Conservation (phyloP, 1,140 invertebrate genomes). For the Antheraea pernyi region DNA sequence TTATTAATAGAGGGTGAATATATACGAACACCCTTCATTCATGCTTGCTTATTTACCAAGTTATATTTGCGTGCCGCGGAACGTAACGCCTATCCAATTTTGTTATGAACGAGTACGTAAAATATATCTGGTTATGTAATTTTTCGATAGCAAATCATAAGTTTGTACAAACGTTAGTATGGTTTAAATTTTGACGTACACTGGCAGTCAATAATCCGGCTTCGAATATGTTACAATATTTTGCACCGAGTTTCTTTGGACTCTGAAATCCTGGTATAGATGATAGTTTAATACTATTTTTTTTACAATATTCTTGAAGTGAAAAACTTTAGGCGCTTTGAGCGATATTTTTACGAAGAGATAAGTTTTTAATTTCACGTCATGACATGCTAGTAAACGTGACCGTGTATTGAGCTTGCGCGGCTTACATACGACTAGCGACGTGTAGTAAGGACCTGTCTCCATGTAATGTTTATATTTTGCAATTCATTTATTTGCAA, state of each 20-base stretch:
- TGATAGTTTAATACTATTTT: no score
- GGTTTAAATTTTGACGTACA: neutral
- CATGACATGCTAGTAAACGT: no score
- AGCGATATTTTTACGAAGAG: no score
- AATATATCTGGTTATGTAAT: neutral
- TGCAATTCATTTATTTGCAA: no score
- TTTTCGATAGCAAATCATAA: neutral
- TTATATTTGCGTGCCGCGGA: slow-evolving; percentile 1
- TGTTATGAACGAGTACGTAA: neutral
- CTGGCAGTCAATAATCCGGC: neutral
- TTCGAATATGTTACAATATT: neutral
- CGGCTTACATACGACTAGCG: no score
- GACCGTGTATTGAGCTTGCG: no score
- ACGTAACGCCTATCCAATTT: neutral
- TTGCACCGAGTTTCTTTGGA: neutral
- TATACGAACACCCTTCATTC: slow-evolving; percentile 25
- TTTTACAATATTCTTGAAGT: no score
- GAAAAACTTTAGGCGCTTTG: no score
- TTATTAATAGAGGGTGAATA: slow-evolving; percentile 57
- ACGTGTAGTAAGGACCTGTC: no score
- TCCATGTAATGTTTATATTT: no score
- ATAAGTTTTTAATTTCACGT: no score
- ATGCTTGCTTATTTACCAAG: slow-evolving; percentile 6
- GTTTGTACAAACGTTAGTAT: neutral
- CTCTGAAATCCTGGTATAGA: no score